These are phyloP conservation scores for Trileptium ribeirensis DNA, from an alignment of 2,888 invertebrate species.

Conservation along the genomic window DNA sequence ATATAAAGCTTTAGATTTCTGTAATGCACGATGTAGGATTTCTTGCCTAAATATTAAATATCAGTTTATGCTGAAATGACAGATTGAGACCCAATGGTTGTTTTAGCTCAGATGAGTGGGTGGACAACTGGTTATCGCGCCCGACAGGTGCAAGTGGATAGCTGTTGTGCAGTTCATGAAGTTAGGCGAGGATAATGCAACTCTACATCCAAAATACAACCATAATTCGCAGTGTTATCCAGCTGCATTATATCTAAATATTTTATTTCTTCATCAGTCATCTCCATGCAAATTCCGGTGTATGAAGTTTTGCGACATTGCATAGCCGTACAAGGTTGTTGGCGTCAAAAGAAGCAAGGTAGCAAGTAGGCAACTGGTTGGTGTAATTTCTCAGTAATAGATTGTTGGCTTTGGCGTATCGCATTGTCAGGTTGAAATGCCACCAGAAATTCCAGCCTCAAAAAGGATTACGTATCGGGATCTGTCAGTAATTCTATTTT, in stretches of 20 bases:
- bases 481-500: too few relatives aligned
- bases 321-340: too few relatives aligned
- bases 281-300: constrained; percentile 41
- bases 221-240: too few relatives aligned
- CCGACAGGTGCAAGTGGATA: constrained; percentile 47
- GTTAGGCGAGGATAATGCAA: constrained; percentile 50
- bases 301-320: constrained; percentile 41
- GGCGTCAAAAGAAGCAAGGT: constrained; percentile 40
- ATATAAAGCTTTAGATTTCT: constrained; percentile 30
- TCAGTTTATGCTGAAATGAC: too few relatives aligned
- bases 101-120: too few relatives aligned
- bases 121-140: too few relatives aligned
- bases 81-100: too few relatives aligned
- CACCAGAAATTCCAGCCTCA: constrained; percentile 40
- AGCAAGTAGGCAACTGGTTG: constrained; percentile 27
- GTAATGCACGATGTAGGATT: constrained; percentile 41
- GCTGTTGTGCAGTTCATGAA: too few relatives aligned
- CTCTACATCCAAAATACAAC: constrained; percentile 54
- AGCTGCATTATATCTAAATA: too few relatives aligned
- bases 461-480: constrained; percentile 41
- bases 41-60: constrained; percentile 35
- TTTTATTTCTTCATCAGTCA: constrained; percentile 27
- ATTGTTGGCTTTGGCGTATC: constrained; percentile 44
- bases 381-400: constrained; percentile 35
- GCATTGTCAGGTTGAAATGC: constrained; percentile 38